Percentiles rank a stretch among this genome's conserved stretches.
These are phyloP conservation scores for Philotrypesis tridentata DNA, from an alignment of 1,140 invertebrate genomes.

Conservation along the genomic window DNA sequence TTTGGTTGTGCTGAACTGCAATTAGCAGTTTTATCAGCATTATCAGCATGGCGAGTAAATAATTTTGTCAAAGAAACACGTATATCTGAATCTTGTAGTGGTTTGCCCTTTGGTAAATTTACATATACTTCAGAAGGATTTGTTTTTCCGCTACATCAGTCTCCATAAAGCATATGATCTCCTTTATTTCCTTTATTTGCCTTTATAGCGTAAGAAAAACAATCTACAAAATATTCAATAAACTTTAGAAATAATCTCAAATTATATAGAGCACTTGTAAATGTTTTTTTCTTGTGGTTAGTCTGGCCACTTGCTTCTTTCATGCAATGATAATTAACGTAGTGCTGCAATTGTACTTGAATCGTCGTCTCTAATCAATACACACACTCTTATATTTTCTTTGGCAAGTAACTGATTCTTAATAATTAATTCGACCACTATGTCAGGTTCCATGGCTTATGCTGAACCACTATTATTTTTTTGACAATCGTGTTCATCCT, in stretches of 20 bases:
- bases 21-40: constrained; percentile 42
- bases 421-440: constrained; percentile 40
- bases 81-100: neutral
- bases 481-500: constrained; percentile 35
- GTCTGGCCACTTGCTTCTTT: constrained; percentile 48
- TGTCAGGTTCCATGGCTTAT: constrained; percentile 49
- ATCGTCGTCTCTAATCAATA: constrained; percentile 48
- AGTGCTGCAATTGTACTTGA: constrained; percentile 44
- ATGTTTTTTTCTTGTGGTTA: constrained; percentile 38
- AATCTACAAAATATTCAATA: constrained; percentile 38
- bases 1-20: constrained; percentile 49
- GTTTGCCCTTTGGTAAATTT: constrained; percentile 22
- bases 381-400: neutral
- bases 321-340: constrained; percentile 2
- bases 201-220: constrained; percentile 42
- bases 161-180: constrained; percentile 39
- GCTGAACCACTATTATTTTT: constrained; percentile 49
- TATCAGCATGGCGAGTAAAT: constrained; percentile 36
- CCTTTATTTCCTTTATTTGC: constrained; percentile 46
- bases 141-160: constrained; percentile 14
- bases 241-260: constrained; percentile 16
- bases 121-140: neutral
- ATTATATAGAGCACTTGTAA: constrained; percentile 42
- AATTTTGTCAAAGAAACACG: neutral
- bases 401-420: constrained; percentile 22